phyloP scores from a whole-genome alignment of 1,140 invertebrate genomes.

The Eubasilissa regina region DNA sequence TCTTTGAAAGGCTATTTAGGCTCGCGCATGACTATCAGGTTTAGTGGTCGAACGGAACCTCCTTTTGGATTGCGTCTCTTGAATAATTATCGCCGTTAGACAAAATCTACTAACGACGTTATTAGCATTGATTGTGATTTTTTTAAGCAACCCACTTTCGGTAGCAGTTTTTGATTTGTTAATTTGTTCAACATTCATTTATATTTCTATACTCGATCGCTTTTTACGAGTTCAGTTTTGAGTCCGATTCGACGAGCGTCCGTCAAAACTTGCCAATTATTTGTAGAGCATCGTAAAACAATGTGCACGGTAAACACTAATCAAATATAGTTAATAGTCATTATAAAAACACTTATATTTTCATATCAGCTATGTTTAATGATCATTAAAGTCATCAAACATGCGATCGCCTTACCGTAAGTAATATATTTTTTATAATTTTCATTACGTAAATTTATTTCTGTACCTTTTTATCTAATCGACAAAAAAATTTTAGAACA shows the following conservation, averaged over 20 bases:
- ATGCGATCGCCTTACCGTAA: no score
- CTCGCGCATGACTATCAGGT: background rate
- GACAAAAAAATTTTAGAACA: no score
- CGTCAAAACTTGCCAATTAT: slow-evolving; percentile 9
- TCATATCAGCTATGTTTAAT: no score
- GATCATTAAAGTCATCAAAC: no score
- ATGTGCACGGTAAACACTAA: background rate
- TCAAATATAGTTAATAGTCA: no score
- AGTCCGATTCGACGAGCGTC: slow-evolving; percentile 6
- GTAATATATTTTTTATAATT: no score
- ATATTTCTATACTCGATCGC: background rate
- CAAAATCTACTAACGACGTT: slow-evolving; percentile 19
- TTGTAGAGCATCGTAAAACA: background rate
- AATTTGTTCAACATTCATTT: slow-evolving; percentile 19
- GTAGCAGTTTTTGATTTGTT: background rate
- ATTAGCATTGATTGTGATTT: slow-evolving; percentile 13
- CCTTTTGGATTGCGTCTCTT: slow-evolving; percentile 6
- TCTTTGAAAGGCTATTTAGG: slow-evolving; percentile 14
- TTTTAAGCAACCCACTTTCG: slow-evolving; percentile 8
- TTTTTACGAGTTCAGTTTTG: background rate
- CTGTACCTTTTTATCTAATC: no score
- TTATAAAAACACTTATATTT: no score
- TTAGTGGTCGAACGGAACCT: background rate
- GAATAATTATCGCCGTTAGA: slow-evolving; percentile 7
- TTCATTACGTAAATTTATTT: no score